Conservation (phyloP, 2,113 vertebrate species). For the Motacilla alba region DNA sequence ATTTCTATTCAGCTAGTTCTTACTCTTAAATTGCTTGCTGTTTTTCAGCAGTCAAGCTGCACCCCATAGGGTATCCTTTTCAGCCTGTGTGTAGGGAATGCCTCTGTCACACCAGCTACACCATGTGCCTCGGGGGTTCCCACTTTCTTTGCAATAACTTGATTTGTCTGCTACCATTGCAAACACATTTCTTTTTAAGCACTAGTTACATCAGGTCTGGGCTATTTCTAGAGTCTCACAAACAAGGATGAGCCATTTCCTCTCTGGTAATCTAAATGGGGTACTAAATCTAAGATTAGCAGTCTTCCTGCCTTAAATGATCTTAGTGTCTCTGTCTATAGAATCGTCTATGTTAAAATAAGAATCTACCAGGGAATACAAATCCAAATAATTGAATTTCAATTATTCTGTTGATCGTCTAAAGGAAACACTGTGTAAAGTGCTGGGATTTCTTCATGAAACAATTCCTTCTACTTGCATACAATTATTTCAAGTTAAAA, state of each 20-base stretch:
- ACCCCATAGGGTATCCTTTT: neutral
- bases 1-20: neutral
- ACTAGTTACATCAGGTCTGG: neutral
- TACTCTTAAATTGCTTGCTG: neutral
- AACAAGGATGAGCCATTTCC: constrained; percentile 21
- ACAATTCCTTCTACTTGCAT: neutral
- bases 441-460: neutral
- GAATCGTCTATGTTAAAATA: neutral
- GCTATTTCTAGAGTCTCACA: constrained; percentile 36
- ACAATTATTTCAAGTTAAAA: neutral
- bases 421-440: neutral
- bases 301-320: constrained; percentile 3
- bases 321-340: neutral
- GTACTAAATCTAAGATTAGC: constrained; percentile 39
- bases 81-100: neutral
- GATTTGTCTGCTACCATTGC: neutral
- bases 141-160: neutral
- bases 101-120: neutral
- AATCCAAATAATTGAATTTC: neutral
- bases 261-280: constrained; percentile 22
- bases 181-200: constrained; percentile 43
- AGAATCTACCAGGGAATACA: neutral
- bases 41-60: neutral
- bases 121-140: neutral
- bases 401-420: neutral